These are phyloP conservation scores for Helarctos malayanus DNA, from an alignment of 2,797 vertebrate species.

Conservation along the genomic window DNA sequence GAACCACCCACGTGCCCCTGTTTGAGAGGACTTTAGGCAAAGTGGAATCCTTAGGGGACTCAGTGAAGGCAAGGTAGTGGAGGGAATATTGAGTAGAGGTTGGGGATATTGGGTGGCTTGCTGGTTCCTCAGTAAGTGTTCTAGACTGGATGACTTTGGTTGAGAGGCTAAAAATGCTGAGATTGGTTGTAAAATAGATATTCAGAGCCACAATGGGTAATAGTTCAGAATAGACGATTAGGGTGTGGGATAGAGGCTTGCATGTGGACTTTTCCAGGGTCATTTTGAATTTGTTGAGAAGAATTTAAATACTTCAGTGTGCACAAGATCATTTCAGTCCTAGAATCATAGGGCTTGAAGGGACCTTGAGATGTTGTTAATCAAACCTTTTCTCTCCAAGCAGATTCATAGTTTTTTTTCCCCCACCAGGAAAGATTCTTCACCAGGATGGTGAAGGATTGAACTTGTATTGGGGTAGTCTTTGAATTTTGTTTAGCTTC, in stretches of 20 bases:
- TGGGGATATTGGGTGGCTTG: neutral
- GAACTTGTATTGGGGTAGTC: neutral
- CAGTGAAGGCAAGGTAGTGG: neutral
- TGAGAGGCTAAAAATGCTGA: neutral
- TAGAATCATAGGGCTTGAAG: neutral
- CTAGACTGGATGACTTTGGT: neutral
- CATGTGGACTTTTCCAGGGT: neutral
- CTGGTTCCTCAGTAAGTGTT: neutral
- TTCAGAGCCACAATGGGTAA: neutral
- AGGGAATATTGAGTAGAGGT: neutral
- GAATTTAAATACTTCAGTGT: neutral
- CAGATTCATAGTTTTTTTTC: neutral
- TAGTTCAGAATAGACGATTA: neutral
- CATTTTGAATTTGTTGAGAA: slow-evolving; percentile 35
- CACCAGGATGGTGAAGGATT: neutral
- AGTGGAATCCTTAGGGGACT: neutral
- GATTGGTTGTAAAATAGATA: neutral
- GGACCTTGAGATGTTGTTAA: neutral
- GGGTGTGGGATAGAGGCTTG: neutral
- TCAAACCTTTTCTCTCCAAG: neutral
- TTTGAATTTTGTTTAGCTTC: slow-evolving; percentile 46
- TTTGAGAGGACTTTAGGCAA: neutral
- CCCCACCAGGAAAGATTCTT: neutral
- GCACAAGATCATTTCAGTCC: neutral
- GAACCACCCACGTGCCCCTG: neutral